These are phyloP conservation scores for Doris montereyensis DNA, from an alignment of 2,888 invertebrate genomes.

Conservation along the genomic window DNA sequence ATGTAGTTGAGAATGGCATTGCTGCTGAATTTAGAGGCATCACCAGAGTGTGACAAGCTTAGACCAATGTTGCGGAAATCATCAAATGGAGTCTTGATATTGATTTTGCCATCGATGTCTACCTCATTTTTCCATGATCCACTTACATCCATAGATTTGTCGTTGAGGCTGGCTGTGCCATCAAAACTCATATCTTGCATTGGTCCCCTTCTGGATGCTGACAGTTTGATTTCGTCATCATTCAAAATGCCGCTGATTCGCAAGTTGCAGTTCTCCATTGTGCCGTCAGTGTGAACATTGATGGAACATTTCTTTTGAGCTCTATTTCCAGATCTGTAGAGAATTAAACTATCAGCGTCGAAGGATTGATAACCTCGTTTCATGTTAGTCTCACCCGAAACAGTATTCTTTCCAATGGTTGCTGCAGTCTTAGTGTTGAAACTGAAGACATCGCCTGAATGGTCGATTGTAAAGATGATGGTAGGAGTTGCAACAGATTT, in stretches of 20 bases:
- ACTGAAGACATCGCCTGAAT: slow-evolving; percentile 1
- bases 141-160: not conserved
- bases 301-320: not conserved
- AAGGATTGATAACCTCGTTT: not conserved
- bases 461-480: slow-evolving; percentile 3
- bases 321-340: not conserved
- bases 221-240: not conserved
- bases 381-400: slow-evolving; percentile 9
- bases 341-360: not conserved
- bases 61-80: slow-evolving; percentile 10
- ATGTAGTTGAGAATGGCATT: slow-evolving; percentile 29
- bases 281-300: no score
- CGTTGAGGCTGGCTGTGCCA: slow-evolving; percentile 15
- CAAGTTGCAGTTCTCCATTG: not conserved
- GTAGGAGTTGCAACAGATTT: not conserved
- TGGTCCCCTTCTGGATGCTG: slow-evolving; percentile 1
- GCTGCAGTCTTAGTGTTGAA: slow-evolving; percentile 33
- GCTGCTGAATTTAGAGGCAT: not conserved
- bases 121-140: not conserved
- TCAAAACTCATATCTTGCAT: not conserved
- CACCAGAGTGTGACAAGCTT: slow-evolving; percentile 13
- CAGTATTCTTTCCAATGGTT: not conserved
- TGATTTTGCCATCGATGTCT: slow-evolving; percentile 5
- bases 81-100: slow-evolving; percentile 13
- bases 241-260: not conserved